Conservation (phyloP, 2,113 vertebrate species). For the Gavia stellata region DNA sequence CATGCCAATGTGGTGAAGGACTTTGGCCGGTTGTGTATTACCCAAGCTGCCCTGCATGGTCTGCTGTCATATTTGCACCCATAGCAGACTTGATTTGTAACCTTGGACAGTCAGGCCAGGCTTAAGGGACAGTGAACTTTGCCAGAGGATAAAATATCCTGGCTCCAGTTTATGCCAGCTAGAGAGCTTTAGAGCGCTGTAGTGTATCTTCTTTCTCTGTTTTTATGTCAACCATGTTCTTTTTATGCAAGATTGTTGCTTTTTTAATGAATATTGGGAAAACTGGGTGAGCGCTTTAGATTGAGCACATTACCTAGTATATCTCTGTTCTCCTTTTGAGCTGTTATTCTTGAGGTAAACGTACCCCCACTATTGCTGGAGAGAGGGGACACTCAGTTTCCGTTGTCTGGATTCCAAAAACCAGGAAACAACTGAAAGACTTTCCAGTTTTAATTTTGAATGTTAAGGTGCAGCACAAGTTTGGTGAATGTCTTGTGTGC, state of each 20-base stretch:
- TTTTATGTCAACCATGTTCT: background rate
- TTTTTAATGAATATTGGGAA: background rate
- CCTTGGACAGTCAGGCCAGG: background rate
- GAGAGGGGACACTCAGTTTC: background rate
- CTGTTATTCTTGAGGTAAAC: background rate
- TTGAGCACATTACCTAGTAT: background rate
- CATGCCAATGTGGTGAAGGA: background rate
- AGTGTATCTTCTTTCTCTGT: background rate
- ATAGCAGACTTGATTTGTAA: background rate
- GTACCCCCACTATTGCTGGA: background rate
- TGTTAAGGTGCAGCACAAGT: background rate
- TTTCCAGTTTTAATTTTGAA: background rate
- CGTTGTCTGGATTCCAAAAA: background rate
- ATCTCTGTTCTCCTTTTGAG: background rate
- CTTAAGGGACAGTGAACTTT: background rate
- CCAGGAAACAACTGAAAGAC: background rate
- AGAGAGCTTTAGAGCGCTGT: background rate
- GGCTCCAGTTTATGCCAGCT: background rate
- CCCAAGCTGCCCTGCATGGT: background rate
- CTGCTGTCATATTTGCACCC: background rate
- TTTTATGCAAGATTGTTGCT: background rate
- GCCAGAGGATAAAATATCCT: background rate
- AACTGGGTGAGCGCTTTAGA: background rate
- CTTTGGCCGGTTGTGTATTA: rapidly evolving
- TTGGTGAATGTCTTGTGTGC: background rate